Evolutionary conservation across 1,140 invertebrate genomes (phyloP), one percentile per base, ranked within the genome.

Genomic region (Asobara japonica): DNA sequence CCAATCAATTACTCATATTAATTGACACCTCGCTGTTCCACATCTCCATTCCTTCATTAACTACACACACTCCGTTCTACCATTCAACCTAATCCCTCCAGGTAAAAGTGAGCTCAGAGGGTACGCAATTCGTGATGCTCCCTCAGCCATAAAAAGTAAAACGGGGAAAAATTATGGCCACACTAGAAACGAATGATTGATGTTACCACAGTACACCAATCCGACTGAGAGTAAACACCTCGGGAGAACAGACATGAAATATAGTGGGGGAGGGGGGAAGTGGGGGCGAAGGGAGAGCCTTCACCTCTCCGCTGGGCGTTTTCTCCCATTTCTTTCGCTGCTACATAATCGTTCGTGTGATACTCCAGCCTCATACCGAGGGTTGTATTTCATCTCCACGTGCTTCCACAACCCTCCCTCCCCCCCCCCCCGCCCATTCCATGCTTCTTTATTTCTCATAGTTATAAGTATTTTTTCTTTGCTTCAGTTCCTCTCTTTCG

Each of bases 371-470:
- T 51, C 11, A 51, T 51, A 51, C 45, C 45, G 45, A 51, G 20
- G 45, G 45, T 20, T 51, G 45, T 51, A 51, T 51, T 51, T 51
- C 45, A 51, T 51, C 45, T 51, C 45, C 45, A 51, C 45, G 45
- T 51, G 45, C 45, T 18, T 18, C 45, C 45, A 51, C n/a, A 51
- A 51, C n/a, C 20, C 45, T 18, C 45, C 11, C 45, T 51, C 45
- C 18, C 45, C 8, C 31, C 5, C 31, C 31, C 31, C 11, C 31
- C 31, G 5, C 11, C 31, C 31, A 36, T 11, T 36, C 31, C 45
- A 51, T 16, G 36, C 36, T 38, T 51, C 8, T 16, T 18, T 20
- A 16, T 20, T 7, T 16, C 18, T 18, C 45, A 51, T 3, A 18
- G 16, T 20, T 5, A 16, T 18, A 51, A 51, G 20, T 51, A 51